These are phyloP conservation scores for Zophobas atratus DNA, from an alignment of 1,140 invertebrate species.

Conservation along the genomic window DNA sequence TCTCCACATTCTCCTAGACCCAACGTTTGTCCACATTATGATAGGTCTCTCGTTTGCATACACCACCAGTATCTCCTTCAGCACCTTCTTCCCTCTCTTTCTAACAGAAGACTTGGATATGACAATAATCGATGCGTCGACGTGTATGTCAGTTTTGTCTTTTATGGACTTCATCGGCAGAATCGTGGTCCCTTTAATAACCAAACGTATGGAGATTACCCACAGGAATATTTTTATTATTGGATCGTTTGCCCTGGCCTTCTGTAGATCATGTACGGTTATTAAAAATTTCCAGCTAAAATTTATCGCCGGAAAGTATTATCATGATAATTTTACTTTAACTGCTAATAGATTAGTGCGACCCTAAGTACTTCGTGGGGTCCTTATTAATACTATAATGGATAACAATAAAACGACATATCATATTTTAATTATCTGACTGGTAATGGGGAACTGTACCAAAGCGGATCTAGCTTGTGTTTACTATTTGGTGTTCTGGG, in stretches of 20 bases:
- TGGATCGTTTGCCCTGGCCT: slow-evolving; percentile 66
- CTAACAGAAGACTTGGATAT: slow-evolving; percentile 71
- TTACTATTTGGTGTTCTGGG: too few relatives aligned
- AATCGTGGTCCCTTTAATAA: slow-evolving; percentile 75
- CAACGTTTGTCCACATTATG: slow-evolving; percentile 76
- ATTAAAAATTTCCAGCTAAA: slow-evolving; percentile 34
- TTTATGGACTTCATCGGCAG: slow-evolving; percentile 78
- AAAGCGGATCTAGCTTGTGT: too few relatives aligned
- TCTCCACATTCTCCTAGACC: slow-evolving; percentile 74
- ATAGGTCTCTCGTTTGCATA: slow-evolving; percentile 77
- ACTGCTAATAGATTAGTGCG: not conserved
- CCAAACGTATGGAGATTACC: slow-evolving; percentile 75
- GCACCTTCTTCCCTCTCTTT: slow-evolving; percentile 79
- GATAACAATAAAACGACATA: too few relatives aligned
- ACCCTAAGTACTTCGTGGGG: too few relatives aligned
- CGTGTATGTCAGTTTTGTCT: slow-evolving; percentile 77
- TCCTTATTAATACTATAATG: too few relatives aligned
- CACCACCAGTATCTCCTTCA: slow-evolving; percentile 79
- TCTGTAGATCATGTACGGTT: slow-evolving; percentile 69
- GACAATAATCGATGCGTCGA: slow-evolving; percentile 73
- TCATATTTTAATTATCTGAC: too few relatives aligned
- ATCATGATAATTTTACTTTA: slow-evolving; percentile 6
- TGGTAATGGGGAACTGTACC: too few relatives aligned
- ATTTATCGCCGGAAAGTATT: not conserved
- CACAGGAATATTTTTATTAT: slow-evolving; percentile 72